Evolutionary conservation across 2,797 vertebrate genomes (phyloP).

Genomic region (Scyliorhinus canicula): DNA sequence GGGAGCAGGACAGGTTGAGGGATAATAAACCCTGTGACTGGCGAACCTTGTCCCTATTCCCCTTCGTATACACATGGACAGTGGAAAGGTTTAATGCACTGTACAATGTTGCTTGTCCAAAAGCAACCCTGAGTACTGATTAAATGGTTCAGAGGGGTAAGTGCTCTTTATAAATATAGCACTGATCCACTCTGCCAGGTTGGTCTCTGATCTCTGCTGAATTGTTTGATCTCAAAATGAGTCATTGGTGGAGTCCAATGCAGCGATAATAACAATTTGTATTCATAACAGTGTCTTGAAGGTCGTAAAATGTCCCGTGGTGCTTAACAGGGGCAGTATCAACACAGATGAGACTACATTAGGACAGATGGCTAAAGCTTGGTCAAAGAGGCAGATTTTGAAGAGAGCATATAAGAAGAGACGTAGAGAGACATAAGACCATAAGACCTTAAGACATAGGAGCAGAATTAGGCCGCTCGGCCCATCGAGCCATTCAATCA

Average conservation of each 20-base stretch:
- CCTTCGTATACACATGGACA: neutral
- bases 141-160: neutral
- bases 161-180: neutral
- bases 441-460: too few species aligned
- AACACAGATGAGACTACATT: neutral
- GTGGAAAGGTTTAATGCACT: neutral
- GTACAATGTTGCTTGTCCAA: neutral
- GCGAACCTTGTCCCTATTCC: neutral
- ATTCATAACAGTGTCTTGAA: neutral
- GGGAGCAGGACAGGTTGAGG: neutral
- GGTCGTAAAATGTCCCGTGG: neutral
- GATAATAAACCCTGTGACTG: neutral
- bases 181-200: neutral
- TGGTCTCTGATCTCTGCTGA: neutral
- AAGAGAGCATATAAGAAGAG: neutral
- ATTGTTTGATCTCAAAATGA: neutral
- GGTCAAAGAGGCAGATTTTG: neutral
- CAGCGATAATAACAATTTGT: neutral
- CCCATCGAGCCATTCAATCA: too few species aligned
- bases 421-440: neutral
- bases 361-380: neutral
- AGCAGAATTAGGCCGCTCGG: too few species aligned
- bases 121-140: neutral
- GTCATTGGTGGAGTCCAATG: neutral
- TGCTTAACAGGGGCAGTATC: too few species aligned